Evolutionary conservation across 2,113 vertebrate species (phyloP).

Genomic region (Sakesphorus luctuosus): DNA sequence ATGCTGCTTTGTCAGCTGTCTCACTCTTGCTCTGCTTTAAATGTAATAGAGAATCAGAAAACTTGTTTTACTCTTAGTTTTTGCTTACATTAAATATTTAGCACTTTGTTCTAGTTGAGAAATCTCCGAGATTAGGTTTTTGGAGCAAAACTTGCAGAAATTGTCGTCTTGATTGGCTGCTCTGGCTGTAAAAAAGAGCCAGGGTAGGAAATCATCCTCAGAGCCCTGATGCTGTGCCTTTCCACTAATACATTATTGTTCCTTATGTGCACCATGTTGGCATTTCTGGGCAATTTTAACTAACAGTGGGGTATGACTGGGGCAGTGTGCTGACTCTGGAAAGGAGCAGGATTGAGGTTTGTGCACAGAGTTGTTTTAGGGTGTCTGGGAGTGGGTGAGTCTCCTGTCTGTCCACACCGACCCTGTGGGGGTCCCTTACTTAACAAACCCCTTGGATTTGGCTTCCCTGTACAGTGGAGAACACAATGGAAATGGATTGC

Average conservation of each 20-base stretch:
- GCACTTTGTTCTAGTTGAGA: constrained; percentile 45
- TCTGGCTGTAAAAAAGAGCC: neutral
- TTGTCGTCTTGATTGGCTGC: neutral
- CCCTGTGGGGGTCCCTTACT: rapidly evolving
- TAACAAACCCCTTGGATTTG: neutral
- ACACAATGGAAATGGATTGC: neutral
- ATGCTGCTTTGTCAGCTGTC: constrained; percentile 57
- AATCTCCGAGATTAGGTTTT: constrained; percentile 34
- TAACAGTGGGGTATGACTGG: rapidly evolving
- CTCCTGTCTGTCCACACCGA: rapidly evolving
- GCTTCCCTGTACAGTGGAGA: neutral
- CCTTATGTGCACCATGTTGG: rapidly evolving
- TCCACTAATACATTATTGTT: rapidly evolving
- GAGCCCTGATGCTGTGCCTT: neutral
- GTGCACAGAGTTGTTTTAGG: neutral
- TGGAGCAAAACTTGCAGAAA: constrained; percentile 31
- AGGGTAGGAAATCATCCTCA: neutral
- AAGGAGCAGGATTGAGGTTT: neutral
- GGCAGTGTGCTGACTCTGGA: neutral
- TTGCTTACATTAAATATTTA: constrained; percentile 63
- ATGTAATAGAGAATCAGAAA: constrained; percentile 34
- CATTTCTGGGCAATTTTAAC: neutral
- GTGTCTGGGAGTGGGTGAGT: neutral
- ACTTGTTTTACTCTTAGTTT: constrained; percentile 1
- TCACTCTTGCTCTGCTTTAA: constrained; percentile 40